These are phyloP conservation scores for Cremastinae sp. DNA, from an alignment of 2,888 invertebrate species.

Conservation along the genomic window DNA sequence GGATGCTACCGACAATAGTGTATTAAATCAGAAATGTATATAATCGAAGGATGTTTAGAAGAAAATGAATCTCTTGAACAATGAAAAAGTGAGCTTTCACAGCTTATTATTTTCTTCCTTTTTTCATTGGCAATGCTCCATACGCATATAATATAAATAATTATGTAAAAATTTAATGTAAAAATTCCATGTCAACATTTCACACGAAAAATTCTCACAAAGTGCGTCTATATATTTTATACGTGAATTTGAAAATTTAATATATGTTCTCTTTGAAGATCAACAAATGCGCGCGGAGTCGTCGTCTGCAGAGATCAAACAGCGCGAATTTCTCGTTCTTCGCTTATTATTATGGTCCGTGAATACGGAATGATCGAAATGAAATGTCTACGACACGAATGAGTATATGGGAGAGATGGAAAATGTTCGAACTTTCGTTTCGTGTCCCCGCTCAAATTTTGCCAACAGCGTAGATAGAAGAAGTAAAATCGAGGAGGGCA, in stretches of 20 bases:
- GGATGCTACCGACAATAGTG: constrained; percentile 70
- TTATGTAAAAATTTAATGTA: too few relatives aligned
- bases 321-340: constrained; percentile 24
- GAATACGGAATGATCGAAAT: constrained; percentile 51
- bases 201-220: too few relatives aligned
- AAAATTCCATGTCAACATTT: constrained; percentile 8
- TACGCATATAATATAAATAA: constrained; percentile 4
- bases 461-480: not conserved
- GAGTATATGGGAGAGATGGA: constrained; percentile 25
- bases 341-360: constrained; percentile 1
- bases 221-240: too few relatives aligned
- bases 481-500: constrained; percentile 56
- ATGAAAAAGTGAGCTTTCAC: constrained; percentile 48
- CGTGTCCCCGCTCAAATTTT: not conserved
- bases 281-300: constrained; percentile 21
- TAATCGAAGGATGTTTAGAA: constrained; percentile 58
- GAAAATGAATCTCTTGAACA: constrained; percentile 59
- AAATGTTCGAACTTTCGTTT: constrained; percentile 38
- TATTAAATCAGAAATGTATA: constrained; percentile 75
- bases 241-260: constrained; percentile 62
- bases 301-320: constrained; percentile 53
- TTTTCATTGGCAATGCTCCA: not conserved
- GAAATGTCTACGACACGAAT: constrained; percentile 44
- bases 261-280: constrained; percentile 58
- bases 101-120: constrained; percentile 21